Conservation (phyloP, 35 echinoderm and acorn worm species). For the Apostichopus parvimensis region DNA sequence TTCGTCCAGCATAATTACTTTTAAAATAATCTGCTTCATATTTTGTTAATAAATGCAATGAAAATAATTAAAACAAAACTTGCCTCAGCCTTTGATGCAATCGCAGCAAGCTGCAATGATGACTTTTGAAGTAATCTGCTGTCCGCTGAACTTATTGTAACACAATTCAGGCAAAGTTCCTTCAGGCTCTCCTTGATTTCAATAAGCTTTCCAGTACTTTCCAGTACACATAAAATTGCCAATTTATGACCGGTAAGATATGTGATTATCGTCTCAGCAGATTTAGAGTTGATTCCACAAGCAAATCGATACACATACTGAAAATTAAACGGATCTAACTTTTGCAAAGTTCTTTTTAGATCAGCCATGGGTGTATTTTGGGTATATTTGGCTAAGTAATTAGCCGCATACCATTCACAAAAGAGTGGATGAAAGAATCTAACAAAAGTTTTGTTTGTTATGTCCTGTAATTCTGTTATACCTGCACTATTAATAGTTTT, state of each 20-base stretch:
- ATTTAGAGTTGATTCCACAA: neutral
- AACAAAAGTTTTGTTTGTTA: neutral
- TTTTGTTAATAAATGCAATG: too few relatives aligned
- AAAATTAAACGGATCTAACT: neutral
- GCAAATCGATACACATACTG: slow-evolving; percentile 32
- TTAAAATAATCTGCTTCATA: too few relatives aligned
- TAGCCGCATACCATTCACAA: slow-evolving; percentile 37
- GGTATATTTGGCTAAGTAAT: neutral
- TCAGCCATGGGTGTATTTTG: neutral
- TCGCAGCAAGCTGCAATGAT: neutral
- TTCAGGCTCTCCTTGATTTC: neutral
- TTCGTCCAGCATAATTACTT: too few relatives aligned
- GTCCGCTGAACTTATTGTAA: neutral
- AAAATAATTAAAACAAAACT: neutral
- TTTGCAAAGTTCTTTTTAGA: neutral
- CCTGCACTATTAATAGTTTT: neutral
- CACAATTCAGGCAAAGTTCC: neutral
- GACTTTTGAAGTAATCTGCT: neutral
- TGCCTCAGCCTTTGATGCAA: neutral
- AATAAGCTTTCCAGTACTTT: neutral
- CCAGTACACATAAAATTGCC: neutral
- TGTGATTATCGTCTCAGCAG: neutral
- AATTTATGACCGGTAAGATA: neutral
- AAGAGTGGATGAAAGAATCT: slow-evolving; percentile 26
- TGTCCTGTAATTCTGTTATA: neutral